Base-by-base conservation (phyloP, 2,797 vertebrate species). In the Notolepis coatsorum region DNA sequence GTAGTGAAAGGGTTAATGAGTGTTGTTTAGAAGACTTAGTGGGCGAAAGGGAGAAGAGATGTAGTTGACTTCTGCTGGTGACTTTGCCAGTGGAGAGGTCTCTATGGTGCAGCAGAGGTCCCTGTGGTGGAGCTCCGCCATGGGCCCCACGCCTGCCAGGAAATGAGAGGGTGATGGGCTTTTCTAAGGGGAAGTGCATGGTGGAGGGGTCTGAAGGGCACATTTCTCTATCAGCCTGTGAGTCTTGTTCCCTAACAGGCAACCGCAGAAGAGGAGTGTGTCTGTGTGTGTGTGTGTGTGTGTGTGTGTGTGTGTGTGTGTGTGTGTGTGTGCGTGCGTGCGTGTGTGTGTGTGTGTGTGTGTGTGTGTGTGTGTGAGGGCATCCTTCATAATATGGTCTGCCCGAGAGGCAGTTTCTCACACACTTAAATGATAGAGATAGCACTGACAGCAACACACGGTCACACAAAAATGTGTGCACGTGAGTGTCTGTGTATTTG, bases 311-410 rank as follows among this genome's bases (percentile, higher is more conserved):
- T 82, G 81, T 80, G 72, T 83, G 74, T 62, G 81, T 82, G 81
- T 80, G 72, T 83, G 74, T 62, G 81, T 82, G 81, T 80, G 72
- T 83, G 74, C 61, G 81, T 82, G 81, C 79, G 72, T 83, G 74
- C 61, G 81, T 82, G 81, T 80, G 72, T 83, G 74, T 62, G 81
- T 82, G 81, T 80, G 72, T 83, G 74, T 62, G 81, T 82, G 81
- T 80, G 72, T 83, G 74, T 62, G 81, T n/a, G n/a, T 82, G 81
- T 80, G 72, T 83, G 74, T 62, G 81, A 83, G 84, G 85, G 88
- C 86, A 88, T 88, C 88, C 82, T 82, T 88, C 88, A 88, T 81
- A 81, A 86, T 84, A 86, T 85, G 81, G 82, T 81, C 79, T 77
- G 81, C 84, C 88, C 73, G 79, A 75, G 81, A 84, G 88, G 80